Conservation (phyloP, 2,888 invertebrate genomes). For the Rhogogaster chlorosoma region DNA sequence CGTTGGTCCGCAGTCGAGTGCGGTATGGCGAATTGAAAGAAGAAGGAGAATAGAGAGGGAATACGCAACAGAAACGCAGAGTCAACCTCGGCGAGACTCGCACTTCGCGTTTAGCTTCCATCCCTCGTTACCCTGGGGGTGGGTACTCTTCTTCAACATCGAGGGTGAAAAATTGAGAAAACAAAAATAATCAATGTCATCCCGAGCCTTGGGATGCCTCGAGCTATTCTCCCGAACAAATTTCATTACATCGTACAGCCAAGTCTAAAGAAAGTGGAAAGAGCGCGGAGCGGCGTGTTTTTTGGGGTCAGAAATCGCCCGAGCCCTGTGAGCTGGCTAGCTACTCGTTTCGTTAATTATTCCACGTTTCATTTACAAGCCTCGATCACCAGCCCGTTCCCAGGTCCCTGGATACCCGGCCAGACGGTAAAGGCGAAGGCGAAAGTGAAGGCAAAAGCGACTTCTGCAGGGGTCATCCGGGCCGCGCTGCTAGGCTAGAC, state of each 20-base stretch:
- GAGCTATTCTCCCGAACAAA: not conserved
- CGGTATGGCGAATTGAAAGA: not conserved
- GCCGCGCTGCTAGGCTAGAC: constrained; percentile 45
- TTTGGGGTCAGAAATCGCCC: constrained; percentile 20
- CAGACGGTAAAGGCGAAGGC: constrained; percentile 6
- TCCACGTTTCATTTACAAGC: constrained; percentile 48
- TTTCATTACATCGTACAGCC: not conserved
- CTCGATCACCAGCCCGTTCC: constrained; percentile 32
- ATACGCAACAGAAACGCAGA: not conserved
- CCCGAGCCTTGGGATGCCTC: not conserved
- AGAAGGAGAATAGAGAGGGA: not conserved
- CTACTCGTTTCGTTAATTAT: constrained; percentile 44
- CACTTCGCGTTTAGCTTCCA: not conserved
- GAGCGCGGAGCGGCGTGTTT: not conserved
- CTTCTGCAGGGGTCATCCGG: constrained; percentile 38
- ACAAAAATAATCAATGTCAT: constrained; percentile 8
- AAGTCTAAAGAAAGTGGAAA: not conserved
- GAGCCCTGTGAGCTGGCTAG: constrained; percentile 4
- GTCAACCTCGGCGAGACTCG: not conserved
- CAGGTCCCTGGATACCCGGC: constrained; percentile 33
- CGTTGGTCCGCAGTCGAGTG: not conserved
- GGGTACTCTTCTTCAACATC: not conserved
- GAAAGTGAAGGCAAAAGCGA: not conserved
- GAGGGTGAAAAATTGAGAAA: not conserved
- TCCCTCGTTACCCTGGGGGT: not conserved